These are phyloP conservation scores for Latrodectus geometricus DNA, from an alignment of 1,140 invertebrate species.

Conservation along the genomic window DNA sequence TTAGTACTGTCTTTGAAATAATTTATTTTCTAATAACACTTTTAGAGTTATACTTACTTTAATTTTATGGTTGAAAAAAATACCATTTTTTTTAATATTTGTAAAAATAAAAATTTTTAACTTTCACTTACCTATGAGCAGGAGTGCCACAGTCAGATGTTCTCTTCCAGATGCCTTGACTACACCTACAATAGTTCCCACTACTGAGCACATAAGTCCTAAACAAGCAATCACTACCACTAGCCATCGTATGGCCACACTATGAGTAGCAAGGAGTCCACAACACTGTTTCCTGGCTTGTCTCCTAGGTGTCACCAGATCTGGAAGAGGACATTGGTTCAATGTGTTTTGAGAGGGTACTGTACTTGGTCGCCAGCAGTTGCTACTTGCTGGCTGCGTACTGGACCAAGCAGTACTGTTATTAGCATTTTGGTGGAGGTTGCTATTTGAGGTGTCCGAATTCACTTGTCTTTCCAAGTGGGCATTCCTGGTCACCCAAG, in stretches of 20 bases:
- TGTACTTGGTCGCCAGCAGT: slow-evolving; percentile 37
- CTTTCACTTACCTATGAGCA: slow-evolving; percentile 80
- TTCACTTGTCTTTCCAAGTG: slow-evolving; percentile 34
- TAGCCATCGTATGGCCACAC: slow-evolving; percentile 77
- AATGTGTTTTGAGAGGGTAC: slow-evolving; percentile 38
- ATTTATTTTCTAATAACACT: too few species aligned
- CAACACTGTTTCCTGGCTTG: slow-evolving; percentile 58
- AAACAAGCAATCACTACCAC: slow-evolving; percentile 79
- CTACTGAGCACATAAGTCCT: slow-evolving; percentile 73
- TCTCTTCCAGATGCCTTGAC: slow-evolving; percentile 78
- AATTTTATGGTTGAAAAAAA: too few species aligned
- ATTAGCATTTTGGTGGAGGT: slow-evolving; percentile 15
- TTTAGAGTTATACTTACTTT: neutral
- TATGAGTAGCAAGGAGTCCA: slow-evolving; percentile 57
- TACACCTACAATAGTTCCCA: slow-evolving; percentile 79
- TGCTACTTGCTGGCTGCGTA: slow-evolving; percentile 13
- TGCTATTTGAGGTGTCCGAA: neutral
- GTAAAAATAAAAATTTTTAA: neutral
- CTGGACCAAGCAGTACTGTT: neutral
- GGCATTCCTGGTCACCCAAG: slow-evolving; percentile 54
- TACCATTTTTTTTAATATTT: too few species aligned
- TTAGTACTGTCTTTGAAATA: too few species aligned
- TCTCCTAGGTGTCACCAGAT: slow-evolving; percentile 44
- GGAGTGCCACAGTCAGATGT: slow-evolving; percentile 80
- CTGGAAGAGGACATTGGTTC: slow-evolving; percentile 55